These are phyloP conservation scores for Ranitomeya variabilis DNA, from an alignment of 2,113 vertebrate genomes.

Conservation along the genomic window DNA sequence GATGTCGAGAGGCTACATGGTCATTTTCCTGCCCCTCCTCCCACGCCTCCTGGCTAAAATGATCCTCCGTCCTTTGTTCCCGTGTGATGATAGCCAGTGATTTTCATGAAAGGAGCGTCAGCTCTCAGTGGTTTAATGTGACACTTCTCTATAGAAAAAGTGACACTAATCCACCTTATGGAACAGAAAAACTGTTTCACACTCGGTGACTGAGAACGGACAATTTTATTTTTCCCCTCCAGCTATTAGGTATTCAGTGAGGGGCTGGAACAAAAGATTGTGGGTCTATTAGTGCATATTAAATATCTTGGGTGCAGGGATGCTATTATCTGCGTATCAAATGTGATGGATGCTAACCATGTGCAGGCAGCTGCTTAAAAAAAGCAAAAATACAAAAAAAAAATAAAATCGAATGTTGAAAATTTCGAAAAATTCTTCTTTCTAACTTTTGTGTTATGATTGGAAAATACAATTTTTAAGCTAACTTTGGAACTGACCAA, in stretches of 20 bases:
- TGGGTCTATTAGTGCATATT: slow-evolving; percentile 18
- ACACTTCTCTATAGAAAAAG: neutral
- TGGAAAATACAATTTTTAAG: neutral
- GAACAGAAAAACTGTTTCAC: neutral
- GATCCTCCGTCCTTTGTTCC: slow-evolving; percentile 51
- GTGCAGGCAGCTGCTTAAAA: neutral
- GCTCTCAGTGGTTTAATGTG: slow-evolving; percentile 42
- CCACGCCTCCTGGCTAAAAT: slow-evolving; percentile 60
- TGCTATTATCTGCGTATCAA: neutral
- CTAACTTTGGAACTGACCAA: neutral
- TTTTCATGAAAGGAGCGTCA: slow-evolving; percentile 53
- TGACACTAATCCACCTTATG: neutral
- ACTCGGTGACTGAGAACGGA: neutral
- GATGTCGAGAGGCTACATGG: slow-evolving; percentile 60
- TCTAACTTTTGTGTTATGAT: neutral
- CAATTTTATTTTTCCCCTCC: fast-evolving
- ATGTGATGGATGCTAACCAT: neutral
- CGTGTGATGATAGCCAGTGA: slow-evolving; percentile 63
- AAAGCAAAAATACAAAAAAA: neutral
- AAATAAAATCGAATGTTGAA: too few species aligned
- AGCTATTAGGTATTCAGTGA: neutral
- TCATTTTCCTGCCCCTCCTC: slow-evolving; percentile 57
- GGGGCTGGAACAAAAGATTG: neutral
- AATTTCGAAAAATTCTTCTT: too few species aligned
- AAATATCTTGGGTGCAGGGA: neutral